Evolutionary conservation across 2,113 vertebrate genomes (phyloP).

Genomic region (Podarcis raffonei): DNA sequence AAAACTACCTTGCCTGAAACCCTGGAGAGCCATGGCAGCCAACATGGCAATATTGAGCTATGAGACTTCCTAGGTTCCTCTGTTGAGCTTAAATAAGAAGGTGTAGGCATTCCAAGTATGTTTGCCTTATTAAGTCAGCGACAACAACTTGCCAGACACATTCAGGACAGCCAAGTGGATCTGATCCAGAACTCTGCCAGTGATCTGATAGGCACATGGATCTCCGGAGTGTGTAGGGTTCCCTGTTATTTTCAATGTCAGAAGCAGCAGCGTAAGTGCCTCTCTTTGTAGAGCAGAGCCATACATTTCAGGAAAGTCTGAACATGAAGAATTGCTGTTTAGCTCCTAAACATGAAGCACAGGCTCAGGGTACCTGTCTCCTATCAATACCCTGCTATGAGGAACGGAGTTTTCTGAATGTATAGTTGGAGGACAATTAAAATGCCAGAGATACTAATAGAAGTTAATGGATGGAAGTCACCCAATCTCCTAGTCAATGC

Average conservation of each 20-base stretch:
- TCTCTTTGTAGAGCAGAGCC: neutral
- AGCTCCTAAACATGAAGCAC: neutral
- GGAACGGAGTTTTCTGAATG: conserved; percentile 41
- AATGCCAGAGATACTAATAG: conserved; percentile 49
- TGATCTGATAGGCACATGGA: neutral
- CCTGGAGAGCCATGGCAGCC: no score
- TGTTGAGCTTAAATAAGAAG: neutral
- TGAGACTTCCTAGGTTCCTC: no score
- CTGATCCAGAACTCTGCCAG: conserved; percentile 13
- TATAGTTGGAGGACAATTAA: conserved; percentile 42
- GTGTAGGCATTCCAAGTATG: neutral
- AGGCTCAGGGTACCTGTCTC: neutral
- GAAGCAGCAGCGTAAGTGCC: neutral
- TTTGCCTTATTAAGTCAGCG: neutral
- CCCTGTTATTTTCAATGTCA: neutral
- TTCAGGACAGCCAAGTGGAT: neutral
- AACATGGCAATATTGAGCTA: no score
- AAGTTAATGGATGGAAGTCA: conserved; percentile 65
- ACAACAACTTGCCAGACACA: no score
- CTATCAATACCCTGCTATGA: neutral
- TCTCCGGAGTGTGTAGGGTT: neutral
- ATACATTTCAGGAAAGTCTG: neutral
- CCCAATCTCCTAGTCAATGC: conserved; percentile 65
- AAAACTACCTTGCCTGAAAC: no score
- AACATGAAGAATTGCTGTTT: neutral